Percentiles rank a stretch among this genome's conserved stretches.
Evolutionary conservation across 1,140 invertebrate genomes (phyloP).

Genomic region (Atta colombica): DNA sequence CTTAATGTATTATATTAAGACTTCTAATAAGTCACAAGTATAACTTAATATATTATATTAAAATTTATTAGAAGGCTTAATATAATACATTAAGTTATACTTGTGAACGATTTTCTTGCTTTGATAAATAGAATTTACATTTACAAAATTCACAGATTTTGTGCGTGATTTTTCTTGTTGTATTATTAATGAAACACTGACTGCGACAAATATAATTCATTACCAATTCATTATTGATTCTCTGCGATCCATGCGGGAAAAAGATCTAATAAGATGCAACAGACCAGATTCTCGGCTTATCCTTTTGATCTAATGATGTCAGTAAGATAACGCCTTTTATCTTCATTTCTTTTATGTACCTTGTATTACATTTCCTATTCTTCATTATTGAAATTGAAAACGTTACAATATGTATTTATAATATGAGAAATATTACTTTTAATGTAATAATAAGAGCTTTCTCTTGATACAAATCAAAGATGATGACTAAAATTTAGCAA

Average conservation of each 20-base stretch:
- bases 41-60: too few species aligned
- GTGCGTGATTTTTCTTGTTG: too few species aligned
- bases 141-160: too few species aligned
- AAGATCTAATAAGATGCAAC: too few species aligned
- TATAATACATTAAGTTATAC: too few species aligned
- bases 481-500: not conserved
- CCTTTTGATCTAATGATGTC: not conserved
- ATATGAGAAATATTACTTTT: not conserved
- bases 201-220: not conserved
- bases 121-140: too few species aligned
- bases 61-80: too few species aligned
- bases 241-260: not conserved
- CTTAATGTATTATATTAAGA: too few species aligned
- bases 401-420: not conserved
- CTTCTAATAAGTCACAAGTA: too few species aligned
- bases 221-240: not conserved
- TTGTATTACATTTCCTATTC: not conserved
- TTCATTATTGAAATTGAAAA: not conserved
- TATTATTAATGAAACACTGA: not conserved
- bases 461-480: not conserved
- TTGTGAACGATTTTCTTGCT: too few species aligned
- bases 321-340: not conserved
- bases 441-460: not conserved
- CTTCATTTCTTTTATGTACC: not conserved
- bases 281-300: not conserved